Evolutionary conservation across 2,888 invertebrate genomes (phyloP), one percentile per base, ranked within the genome.

Genomic region (Philonicus albiceps): DNA sequence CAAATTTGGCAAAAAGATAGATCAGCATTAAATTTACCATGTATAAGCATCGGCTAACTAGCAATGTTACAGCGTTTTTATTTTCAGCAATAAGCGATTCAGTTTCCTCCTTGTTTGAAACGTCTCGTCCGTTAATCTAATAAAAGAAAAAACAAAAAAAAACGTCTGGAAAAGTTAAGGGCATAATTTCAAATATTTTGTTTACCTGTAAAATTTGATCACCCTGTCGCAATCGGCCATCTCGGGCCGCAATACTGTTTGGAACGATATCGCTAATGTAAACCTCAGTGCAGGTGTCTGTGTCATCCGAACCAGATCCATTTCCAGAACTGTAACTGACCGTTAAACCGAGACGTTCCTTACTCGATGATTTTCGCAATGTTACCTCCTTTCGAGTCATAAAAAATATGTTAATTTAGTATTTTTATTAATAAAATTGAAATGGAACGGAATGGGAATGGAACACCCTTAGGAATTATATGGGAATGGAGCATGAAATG

Each of bases 201-300:
- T 11, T 16, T 43, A 64, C 49, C 91, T 94, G 94, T 78, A 95
- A 91, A 88, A 95, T 94, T 91, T 95, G 94, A 92, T 95, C 95
- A 40, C 95, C 94, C 89, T 94, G 93, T 53, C 93, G 92, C 49
- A 95, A 90, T 49, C 94, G 93, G 37, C 94, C 95, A 89, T 95
- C 94, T 73, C 93, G 91, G 37, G 93, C 93, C 4, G 95, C 95
- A 27, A 94, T 92, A 89, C 94, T 94, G 88, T 93, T 93, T 31
- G 93, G 93, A 86, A 94, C 93, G 89, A 95, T 94, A 92, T 95
- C 95, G 89, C 95, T 94, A 89, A 96, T 94, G 90, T 95, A 95
- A 85, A 96, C 95, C 90, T 95, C 95, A 72, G 94, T 91, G 86
- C 90, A 90, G 72, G 92, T 93, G 88, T 94, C 93, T 86, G 94